These are phyloP conservation scores for Microcebus jonahi DNA, from an alignment of 2,113 vertebrate species.

Conservation along the genomic window DNA sequence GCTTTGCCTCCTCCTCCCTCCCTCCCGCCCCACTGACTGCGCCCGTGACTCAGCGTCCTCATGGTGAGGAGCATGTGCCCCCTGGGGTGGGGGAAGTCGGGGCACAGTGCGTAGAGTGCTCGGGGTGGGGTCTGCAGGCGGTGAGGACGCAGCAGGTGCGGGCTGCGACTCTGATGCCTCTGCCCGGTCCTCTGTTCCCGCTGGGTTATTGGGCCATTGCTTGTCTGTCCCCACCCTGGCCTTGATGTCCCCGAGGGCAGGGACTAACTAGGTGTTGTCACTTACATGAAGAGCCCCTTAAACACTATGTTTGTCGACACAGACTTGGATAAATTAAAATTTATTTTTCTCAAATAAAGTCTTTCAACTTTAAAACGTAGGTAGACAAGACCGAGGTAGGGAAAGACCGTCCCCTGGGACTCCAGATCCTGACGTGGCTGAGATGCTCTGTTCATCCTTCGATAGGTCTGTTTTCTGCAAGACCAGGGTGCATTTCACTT, in stretches of 20 bases:
- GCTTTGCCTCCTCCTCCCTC: not conserved
- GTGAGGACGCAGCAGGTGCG: too few relatives aligned
- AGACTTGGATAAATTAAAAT: not conserved
- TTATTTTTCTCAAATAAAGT: not conserved
- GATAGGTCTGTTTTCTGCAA: accelerated
- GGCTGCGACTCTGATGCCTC: not conserved
- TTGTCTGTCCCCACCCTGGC: not conserved
- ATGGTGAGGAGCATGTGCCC: not conserved
- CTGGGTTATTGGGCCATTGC: not conserved
- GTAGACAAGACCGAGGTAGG: not conserved
- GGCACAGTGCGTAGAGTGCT: not conserved
- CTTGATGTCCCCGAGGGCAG: too few relatives aligned
- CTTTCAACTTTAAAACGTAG: not conserved
- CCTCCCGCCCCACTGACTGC: not conserved
- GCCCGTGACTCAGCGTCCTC: not conserved
- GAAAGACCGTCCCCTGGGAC: too few relatives aligned
- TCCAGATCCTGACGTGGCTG: not conserved
- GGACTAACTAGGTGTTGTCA: not conserved
- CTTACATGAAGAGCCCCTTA: not conserved
- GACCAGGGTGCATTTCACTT: accelerated
- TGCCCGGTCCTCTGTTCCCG: not conserved
- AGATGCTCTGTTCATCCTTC: not conserved
- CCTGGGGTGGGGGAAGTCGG: not conserved
- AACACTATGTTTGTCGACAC: too few relatives aligned
- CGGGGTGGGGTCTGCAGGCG: not conserved